These are phyloP conservation scores for Anthonomus grandis DNA, from an alignment of 1,140 invertebrate species.

Conservation along the genomic window DNA sequence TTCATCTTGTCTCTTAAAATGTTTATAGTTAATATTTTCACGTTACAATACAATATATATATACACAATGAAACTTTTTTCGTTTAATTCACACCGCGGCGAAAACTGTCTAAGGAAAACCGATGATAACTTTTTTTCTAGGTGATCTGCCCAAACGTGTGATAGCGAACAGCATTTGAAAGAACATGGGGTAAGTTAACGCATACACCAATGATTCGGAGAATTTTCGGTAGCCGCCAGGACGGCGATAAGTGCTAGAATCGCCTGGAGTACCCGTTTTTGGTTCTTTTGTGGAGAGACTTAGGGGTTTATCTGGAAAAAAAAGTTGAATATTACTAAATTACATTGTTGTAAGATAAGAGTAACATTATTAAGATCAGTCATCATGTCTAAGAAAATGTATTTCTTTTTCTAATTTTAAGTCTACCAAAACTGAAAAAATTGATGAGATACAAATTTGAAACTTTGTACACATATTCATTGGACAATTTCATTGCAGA, in stretches of 20 bases:
- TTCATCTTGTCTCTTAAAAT: not conserved
- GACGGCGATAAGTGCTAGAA: not conserved
- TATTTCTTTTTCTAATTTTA: no score
- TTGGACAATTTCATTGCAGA: no score
- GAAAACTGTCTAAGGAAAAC: slow-evolving; percentile 13
- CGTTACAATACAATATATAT: not conserved
- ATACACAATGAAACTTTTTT: no score
- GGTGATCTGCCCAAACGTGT: slow-evolving; percentile 46
- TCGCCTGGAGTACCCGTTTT: slow-evolving; percentile 27
- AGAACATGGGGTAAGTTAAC: slow-evolving; percentile 46
- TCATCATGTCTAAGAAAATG: no score
- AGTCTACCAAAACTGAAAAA: no score
- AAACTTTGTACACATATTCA: no score
- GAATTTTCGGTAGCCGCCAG: slow-evolving; percentile 17
- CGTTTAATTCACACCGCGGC: slow-evolving; percentile 1
- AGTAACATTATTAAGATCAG: no score
- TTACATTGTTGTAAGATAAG: no score
- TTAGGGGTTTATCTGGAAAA: slow-evolving; percentile 9
- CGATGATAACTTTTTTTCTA: slow-evolving; percentile 42
- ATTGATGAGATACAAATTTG: no score
- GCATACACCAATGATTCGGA: slow-evolving; percentile 38
- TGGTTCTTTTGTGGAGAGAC: not conserved
- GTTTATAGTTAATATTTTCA: no score
- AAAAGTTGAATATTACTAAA: no score
- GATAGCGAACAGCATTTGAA: slow-evolving; percentile 45